Conservation (phyloP, 2,797 vertebrate species). For the Acrossocheilus wenchowensis region DNA sequence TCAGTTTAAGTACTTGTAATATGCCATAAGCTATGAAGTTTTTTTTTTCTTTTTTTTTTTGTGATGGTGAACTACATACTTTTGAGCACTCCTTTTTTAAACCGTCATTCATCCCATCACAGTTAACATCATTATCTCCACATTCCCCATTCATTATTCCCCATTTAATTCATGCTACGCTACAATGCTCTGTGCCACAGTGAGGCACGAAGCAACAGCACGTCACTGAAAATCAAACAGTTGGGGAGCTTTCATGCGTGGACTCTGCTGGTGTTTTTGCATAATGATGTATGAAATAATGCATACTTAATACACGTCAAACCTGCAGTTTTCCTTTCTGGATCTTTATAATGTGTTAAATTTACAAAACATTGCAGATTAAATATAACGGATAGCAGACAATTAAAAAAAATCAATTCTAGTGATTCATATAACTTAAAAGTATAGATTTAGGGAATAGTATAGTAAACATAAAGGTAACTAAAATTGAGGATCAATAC, state of each 20-base stretch:
- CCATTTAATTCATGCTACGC: neutral
- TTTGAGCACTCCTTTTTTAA: neutral
- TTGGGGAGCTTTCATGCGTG: neutral
- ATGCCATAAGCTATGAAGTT: too few species aligned
- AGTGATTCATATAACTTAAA: neutral
- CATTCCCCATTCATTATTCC: neutral
- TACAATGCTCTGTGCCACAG: neutral
- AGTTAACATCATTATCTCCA: neutral
- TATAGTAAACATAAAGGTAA: neutral
- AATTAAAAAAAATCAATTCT: too few species aligned
- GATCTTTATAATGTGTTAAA: too few species aligned
- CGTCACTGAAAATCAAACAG: neutral
- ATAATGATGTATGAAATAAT: neutral
- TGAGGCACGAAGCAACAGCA: neutral
- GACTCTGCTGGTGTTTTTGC: neutral
- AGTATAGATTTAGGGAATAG: neutral
- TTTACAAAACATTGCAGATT: too few species aligned
- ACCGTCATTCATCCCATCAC: neutral
- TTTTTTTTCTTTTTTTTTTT: too few species aligned
- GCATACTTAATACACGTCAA: neutral
- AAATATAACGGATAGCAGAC: too few species aligned
- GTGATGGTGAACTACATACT: neutral
- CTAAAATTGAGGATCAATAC: too few species aligned
- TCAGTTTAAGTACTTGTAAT: too few species aligned
- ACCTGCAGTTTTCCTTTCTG: neutral